phyloP scores from a whole-genome alignment of 1,140 invertebrate species.

The Drosophila repleta region DNA sequence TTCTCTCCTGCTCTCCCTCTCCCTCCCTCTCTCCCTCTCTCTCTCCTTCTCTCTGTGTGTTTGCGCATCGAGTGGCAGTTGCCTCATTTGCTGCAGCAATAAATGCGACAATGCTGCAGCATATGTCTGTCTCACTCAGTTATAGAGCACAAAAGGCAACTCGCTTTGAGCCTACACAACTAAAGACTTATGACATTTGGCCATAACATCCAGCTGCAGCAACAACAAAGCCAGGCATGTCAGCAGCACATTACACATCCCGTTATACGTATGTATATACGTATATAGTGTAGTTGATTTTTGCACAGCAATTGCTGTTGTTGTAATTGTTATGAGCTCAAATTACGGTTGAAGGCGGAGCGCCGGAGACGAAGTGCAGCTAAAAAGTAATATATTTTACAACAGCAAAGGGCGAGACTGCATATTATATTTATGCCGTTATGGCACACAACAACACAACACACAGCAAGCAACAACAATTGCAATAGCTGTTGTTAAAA shows the following conservation, averaged over 20 bases:
- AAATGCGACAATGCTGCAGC: constrained; percentile 25
- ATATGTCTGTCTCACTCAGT: constrained; percentile 41
- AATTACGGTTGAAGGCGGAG: constrained; percentile 47
- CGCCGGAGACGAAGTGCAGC: constrained; percentile 10
- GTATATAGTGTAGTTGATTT: constrained; percentile 59
- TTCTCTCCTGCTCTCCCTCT: no score
- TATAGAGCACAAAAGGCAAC: no score
- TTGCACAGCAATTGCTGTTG: constrained; percentile 64
- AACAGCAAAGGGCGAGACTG: constrained; percentile 70
- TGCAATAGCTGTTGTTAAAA: constrained; percentile 75
- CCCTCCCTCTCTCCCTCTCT: no score
- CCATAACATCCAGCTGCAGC: constrained; percentile 44
- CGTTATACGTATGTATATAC: constrained; percentile 27
- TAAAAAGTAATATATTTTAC: constrained; percentile 80
- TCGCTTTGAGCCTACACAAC: constrained; percentile 37
- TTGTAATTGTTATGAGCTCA: constrained; percentile 77
- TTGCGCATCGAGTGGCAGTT: constrained; percentile 34
- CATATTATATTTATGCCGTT: constrained; percentile 77
- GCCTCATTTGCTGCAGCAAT: constrained; percentile 21
- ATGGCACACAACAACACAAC: constrained; percentile 46
- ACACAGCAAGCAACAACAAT: constrained; percentile 35
- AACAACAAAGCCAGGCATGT: constrained; percentile 55
- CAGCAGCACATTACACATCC: constrained; percentile 69
- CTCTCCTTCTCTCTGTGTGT: constrained; percentile 1
- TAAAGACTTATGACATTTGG: constrained; percentile 73